These are phyloP conservation scores for Tringa solitaria DNA, from an alignment of 2,113 vertebrate species.

Conservation along the genomic window DNA sequence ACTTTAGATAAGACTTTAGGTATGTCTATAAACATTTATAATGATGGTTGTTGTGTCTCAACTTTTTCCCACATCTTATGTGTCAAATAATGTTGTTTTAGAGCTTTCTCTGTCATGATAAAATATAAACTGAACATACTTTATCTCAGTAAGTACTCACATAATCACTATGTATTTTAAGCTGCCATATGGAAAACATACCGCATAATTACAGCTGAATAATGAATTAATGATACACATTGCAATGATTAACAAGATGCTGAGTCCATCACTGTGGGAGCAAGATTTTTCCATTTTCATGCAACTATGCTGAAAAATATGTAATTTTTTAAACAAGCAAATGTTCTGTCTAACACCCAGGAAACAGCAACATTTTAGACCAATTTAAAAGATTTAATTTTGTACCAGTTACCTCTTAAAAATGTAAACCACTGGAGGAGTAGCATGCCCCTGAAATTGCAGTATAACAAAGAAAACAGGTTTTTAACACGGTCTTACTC, in stretches of 20 bases:
- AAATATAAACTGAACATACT: conserved; percentile 1
- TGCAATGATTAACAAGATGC: conserved; percentile 22
- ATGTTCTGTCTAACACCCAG: background rate
- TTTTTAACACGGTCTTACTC: background rate
- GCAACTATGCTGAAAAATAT: background rate
- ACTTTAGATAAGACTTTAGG: conserved; percentile 76
- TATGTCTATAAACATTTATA: conserved; percentile 74
- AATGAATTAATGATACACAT: background rate
- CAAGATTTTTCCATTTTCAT: background rate
- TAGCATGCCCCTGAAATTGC: background rate
- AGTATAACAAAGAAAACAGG: background rate
- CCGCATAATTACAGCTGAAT: background rate
- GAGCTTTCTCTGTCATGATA: conserved; percentile 39
- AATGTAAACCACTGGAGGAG: background rate
- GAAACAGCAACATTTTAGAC: background rate
- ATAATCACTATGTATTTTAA: background rate
- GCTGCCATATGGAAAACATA: background rate
- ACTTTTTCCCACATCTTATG: conserved; percentile 38
- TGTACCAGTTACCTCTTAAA: background rate
- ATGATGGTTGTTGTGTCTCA: conserved; percentile 37
- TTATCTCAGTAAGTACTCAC: background rate
- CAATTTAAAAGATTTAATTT: background rate
- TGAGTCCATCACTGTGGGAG: conserved; percentile 1
- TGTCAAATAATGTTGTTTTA: conserved; percentile 25
- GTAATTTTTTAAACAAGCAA: background rate